Evolutionary conservation across 2,888 invertebrate species (phyloP), one percentile per base, ranked within the genome.

Genomic region (Acanthosepion lycidas): DNA sequence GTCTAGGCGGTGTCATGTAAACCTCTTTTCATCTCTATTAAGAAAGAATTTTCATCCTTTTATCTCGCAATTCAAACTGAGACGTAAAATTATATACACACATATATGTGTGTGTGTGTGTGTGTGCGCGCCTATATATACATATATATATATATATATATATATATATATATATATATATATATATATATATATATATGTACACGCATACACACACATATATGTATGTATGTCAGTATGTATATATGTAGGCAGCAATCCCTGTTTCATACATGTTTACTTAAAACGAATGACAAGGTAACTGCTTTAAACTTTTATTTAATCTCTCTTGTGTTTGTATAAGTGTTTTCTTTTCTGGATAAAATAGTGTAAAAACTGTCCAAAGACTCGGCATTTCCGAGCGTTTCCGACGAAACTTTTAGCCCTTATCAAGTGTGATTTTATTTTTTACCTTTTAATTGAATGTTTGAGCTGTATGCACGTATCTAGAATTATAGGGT

Each of bases 101-200:
- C 48, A 42, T n/a, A n/a, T 91, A 91, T 93, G 26, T 49, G 53
- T 91, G 33, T 91, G 53, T 93, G 28, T 93, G 23, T 94, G 33
- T 93, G n/a, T 94, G 26, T 78, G 33, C 93, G 5, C 91, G 53
- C n/a, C 42, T 78, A 93, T 93, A 28, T 93, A 93, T 93, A 91
- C 53, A 53, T 78, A 91, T 94, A 91, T 92, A 33, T 94, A 53
- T 93, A 78, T 93, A 51, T 93, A 53, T 53, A 33, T 94, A 28
- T 93, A 51, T 94, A 59, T 93, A 55, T 94, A 53, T 78, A 91
- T 92, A 48, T 92, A 48, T 92, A 48, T 92, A 26, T 48, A 26
- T 92, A 26, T 92, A 26, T 92, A 28, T 92, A 28, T 49, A 28
- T 92, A 28, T 23, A 28, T 48, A 51, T 49, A 33, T 92, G 9